These are phyloP conservation scores for Eupithecia subumbrata DNA, from an alignment of 2,888 invertebrate genomes.

Conservation along the genomic window DNA sequence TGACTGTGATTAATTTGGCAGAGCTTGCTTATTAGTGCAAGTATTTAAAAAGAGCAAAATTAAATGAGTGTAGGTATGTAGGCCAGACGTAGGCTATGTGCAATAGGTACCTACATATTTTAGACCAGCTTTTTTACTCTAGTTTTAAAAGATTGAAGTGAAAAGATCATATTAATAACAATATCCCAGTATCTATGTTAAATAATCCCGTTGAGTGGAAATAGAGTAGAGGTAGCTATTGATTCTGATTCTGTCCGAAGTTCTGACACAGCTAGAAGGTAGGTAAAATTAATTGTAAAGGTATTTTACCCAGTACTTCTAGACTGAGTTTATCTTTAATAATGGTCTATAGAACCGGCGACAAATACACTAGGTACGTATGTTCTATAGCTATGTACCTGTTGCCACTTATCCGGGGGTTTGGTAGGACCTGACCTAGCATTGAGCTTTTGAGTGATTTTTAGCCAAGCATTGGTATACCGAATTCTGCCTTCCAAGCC, in stretches of 20 bases:
- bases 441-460: conserved; percentile 68
- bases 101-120: too few relatives aligned
- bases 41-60: background rate
- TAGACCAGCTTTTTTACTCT: background rate
- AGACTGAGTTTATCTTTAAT: background rate
- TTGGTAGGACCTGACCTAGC: conserved; percentile 69
- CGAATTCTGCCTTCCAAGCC: conserved; percentile 65
- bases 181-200: too few relatives aligned
- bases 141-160: background rate
- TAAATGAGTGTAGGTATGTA: background rate
- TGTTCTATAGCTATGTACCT: conserved; percentile 47
- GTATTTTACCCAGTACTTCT: background rate
- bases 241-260: background rate
- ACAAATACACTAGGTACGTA: background rate
- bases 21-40: background rate
- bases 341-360: background rate
- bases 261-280: background rate
- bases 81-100: too few relatives aligned
- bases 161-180: too few relatives aligned
- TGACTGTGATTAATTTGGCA: background rate
- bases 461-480: conserved; percentile 69
- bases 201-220: too few relatives aligned
- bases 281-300: background rate
- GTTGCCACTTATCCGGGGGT: conserved; percentile 72
- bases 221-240: too few relatives aligned